Base-by-base conservation (phyloP, 1,140 invertebrate species). In the Sminthurides bifidus region DNA sequence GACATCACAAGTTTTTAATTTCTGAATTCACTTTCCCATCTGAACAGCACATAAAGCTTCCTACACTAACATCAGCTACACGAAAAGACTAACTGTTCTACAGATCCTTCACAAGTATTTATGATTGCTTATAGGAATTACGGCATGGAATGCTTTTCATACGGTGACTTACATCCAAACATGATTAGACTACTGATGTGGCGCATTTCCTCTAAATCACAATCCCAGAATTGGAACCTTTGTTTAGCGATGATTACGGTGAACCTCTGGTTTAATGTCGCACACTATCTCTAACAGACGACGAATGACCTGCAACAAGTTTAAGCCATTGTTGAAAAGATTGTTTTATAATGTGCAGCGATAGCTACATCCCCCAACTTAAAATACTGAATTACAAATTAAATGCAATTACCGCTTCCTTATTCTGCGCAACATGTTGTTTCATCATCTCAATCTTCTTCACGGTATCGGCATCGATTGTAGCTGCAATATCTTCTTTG, bases 371-470 rank as follows among this genome's bases (percentile, higher is more conserved):
- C 26, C 24, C 5, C 2, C 26, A 6, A 52, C 10, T 41, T 14
- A 26, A 52, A 40, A 38, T 3, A 51, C 26, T 38, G 17, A 24
- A 23, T 21, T 14, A 45, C 21, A 26, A 10, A 53, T 43, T 43
- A 37, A 12, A 33, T 2, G 0, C 2, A 74, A 71, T 77, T 68
- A 91, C 86, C 58, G 76, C 71, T 54, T 84, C 81, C 73, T 92
- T 90, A 68, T 90, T 81, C 17, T 69, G 68, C 37, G 72, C 63
- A 5, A 93, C 79, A 56, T 81, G 78, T 65, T 79, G 79, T 68
- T 89, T 88, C 87, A 93, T 93, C 65, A 85, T 85, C 26, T 85
- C 81, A 63, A 93, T 86, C 71, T 88, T 88, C 26, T 80, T 69
- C 66, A 77, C 80, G 30, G 89, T 92, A 65, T 92, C 88, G 2